Evolutionary conservation across 1,140 invertebrate species (phyloP).

Genomic region (Yoshiicerus persimilis): DNA sequence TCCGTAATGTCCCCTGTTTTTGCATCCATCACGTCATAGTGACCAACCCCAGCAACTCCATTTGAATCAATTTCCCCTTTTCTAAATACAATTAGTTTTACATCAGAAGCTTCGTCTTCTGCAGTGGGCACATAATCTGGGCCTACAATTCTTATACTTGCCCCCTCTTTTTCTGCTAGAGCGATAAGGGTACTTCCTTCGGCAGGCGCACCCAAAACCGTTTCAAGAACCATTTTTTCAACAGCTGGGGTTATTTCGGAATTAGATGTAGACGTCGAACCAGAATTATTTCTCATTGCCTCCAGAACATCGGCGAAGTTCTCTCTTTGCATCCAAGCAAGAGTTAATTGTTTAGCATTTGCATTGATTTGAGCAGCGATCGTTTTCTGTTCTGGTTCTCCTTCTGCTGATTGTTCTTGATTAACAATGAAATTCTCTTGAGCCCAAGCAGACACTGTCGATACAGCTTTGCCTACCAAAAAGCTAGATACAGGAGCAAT

Average conservation of each 20-base stretch:
- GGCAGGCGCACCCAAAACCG: not conserved
- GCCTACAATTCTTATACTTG: not conserved
- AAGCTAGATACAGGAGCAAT: not conserved
- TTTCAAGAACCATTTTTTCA: not conserved
- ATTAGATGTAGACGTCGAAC: not conserved
- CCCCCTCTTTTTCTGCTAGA: not conserved
- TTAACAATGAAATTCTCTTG: not conserved
- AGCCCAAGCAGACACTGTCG: not conserved
- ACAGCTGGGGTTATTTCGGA: not conserved
- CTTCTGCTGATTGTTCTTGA: not conserved
- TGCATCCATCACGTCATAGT: not conserved
- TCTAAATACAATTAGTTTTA: not conserved
- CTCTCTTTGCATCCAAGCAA: not conserved
- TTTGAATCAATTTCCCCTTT: not conserved
- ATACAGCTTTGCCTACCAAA: not conserved
- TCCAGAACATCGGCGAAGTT: not conserved
- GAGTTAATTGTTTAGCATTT: slow-evolving; percentile 5
- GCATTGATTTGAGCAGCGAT: not conserved
- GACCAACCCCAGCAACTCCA: not conserved
- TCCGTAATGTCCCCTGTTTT: too few species aligned
- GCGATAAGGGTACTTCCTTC: not conserved
- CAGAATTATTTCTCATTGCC: not conserved
- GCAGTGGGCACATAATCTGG: not conserved
- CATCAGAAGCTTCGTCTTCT: not conserved
- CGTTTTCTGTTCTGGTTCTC: not conserved